These are phyloP conservation scores for Gnatocerus cornutus DNA, from an alignment of 2,888 invertebrate species.

Conservation along the genomic window DNA sequence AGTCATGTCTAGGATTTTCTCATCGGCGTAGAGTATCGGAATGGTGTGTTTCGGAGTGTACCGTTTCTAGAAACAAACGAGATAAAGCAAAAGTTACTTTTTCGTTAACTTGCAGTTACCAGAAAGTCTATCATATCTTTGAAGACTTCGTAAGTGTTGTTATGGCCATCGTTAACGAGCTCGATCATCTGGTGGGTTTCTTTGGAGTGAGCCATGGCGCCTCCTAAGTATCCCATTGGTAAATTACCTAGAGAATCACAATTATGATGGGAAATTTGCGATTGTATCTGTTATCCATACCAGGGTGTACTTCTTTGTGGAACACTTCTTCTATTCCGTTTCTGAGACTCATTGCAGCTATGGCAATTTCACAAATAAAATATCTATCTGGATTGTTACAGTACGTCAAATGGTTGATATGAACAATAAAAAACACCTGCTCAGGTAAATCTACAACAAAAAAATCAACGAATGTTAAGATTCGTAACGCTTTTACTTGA, in stretches of 20 bases:
- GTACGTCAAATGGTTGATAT: constrained; percentile 60
- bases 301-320: constrained; percentile 58
- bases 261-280: constrained; percentile 14
- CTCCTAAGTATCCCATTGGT: constrained; percentile 70
- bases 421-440: constrained; percentile 59
- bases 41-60: neutral
- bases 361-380: constrained; percentile 53
- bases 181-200: constrained; percentile 71
- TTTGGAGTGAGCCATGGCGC: constrained; percentile 69
- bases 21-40: constrained; percentile 58
- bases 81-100: too few relatives aligned
- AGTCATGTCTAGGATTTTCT: constrained; percentile 56
- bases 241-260: constrained; percentile 63
- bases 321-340: constrained; percentile 60
- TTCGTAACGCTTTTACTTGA: neutral
- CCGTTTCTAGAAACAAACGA: constrained; percentile 24
- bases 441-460: constrained; percentile 30
- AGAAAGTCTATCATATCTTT: constrained; percentile 53
- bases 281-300: constrained; percentile 44
- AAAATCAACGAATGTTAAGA: neutral
- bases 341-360: constrained; percentile 57
- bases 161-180: constrained; percentile 66
- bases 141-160: constrained; percentile 67
- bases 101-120: constrained; percentile 17
- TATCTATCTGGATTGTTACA: constrained; percentile 28